Evolutionary conservation across 1,140 invertebrate genomes (phyloP), one percentile per base, ranked within the genome.

Genomic region (Spodoptera litura): DNA sequence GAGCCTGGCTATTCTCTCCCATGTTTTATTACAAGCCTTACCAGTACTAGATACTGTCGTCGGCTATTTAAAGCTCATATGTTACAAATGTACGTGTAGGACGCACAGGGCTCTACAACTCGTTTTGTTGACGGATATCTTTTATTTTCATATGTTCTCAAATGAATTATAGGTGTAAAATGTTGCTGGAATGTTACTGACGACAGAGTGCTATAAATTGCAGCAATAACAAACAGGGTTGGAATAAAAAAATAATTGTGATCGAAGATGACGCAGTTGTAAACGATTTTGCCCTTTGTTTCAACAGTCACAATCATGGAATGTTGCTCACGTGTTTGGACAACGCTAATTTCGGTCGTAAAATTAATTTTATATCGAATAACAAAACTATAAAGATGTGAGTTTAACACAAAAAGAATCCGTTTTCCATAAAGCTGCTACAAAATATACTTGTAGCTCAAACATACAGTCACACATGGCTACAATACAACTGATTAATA

Each of bases 1-100:
- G 83, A 89, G 87, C 85, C 82, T 89, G 66, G 87, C 90, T 88
- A 90, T 92, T 90, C 91, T 92, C 87, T 91, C 79, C 81, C 85
- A 89, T 91, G 87, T 90, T 94, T 92, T 93, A 93, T 93, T 91
- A 88, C 86, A 72, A 82, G 82, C 77, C 79, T 77, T 73, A 83
- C 81, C 83, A 84, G 79, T 83, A 81, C 85, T 84, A 88, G 90
- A 93, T 92, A 89, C 88, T 93, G 91, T 93, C 89, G 83, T 92
- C 89, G 88, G 80, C 81, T 88, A 89, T 92, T 90, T 90, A 93
- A 92, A 87, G 87, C 87, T 87, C 87, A 86, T 88, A 89, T 79
- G 87, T 89, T 88, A 89, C 86, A 85, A 85, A 86, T 88, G 89
- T 88, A 87, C 82, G 82, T 90, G 85, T 87, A 89, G 83, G 89